Evolutionary conservation across 1,140 invertebrate species (phyloP).

Genomic region (Coelopa frigida): DNA sequence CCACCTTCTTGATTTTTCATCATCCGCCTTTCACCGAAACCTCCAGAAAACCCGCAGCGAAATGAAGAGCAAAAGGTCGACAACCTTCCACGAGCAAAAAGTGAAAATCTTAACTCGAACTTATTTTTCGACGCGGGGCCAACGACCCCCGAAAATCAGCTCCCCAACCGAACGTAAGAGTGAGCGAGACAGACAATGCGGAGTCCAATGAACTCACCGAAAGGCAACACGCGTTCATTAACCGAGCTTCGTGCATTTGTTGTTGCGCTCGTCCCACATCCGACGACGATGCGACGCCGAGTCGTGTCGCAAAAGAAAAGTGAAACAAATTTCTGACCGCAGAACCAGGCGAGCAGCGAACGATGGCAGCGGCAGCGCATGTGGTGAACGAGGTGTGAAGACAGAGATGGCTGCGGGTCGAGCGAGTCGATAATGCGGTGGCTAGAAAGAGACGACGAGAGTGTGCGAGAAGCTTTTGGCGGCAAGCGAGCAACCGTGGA

Average conservation of each 20-base stretch:
- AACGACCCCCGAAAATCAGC: conserved; percentile 5
- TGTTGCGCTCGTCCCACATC: conserved; percentile 8
- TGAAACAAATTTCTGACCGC: conserved; percentile 20
- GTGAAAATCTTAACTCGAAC: no score
- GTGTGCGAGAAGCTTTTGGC: conserved; percentile 3
- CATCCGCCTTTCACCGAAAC: no score
- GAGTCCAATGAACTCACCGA: background rate
- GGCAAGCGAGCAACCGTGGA: conserved; percentile 5
- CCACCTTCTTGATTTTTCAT: no score
- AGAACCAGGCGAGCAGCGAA: conserved; percentile 14
- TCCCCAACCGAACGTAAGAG: background rate
- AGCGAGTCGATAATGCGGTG: no score
- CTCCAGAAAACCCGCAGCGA: no score
- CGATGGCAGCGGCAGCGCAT: background rate
- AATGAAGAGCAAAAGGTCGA: no score
- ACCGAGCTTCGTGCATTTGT: conserved; percentile 5
- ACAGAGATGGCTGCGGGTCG: background rate
- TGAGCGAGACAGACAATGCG: background rate
- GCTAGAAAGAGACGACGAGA: no score
- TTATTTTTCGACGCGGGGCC: no score
- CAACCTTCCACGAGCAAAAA: no score
- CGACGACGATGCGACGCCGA: conserved; percentile 3
- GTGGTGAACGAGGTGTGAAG: no score
- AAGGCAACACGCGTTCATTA: background rate
- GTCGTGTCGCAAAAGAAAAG: conserved; percentile 18